Conservation (phyloP, 1,140 invertebrate species). For the Trichonephila clavipes region DNA sequence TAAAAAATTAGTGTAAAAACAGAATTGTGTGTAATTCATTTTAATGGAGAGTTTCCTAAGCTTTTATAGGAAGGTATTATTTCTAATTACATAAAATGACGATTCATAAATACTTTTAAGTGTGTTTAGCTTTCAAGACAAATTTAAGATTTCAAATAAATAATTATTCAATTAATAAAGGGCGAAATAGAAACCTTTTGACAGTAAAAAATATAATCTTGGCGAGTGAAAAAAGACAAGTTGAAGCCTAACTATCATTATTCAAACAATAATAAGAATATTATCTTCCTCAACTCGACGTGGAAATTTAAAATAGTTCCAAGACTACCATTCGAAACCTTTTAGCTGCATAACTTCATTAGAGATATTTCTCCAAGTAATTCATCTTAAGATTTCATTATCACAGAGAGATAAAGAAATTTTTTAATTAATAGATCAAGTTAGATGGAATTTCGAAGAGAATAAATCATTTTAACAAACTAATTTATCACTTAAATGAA, state of each 20-base stretch:
- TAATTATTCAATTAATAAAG: too few species aligned
- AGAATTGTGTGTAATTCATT: too few species aligned
- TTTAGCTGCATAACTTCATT: constrained; percentile 13
- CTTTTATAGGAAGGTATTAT: too few species aligned
- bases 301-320: neutral
- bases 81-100: too few species aligned
- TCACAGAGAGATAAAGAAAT: neutral
- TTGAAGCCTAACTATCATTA: neutral
- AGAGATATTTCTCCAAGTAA: neutral
- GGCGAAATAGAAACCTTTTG: too few species aligned
- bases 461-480: constrained; percentile 9
- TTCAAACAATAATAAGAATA: neutral
- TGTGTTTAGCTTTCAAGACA: too few species aligned
- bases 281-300: too few species aligned
- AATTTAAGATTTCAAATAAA: too few species aligned
- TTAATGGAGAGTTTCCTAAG: too few species aligned
- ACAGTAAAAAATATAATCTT: neutral
- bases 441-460: neutral
- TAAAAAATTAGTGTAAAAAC: too few species aligned
- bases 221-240: neutral
- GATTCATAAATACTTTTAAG: too few species aligned
- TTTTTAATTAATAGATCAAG: constrained; percentile 32
- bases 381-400: neutral
- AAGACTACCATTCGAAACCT: neutral
- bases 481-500: constrained; percentile 24